These are phyloP conservation scores for Limnothrissa miodon DNA, from an alignment of 2,113 vertebrate species.

Conservation along the genomic window DNA sequence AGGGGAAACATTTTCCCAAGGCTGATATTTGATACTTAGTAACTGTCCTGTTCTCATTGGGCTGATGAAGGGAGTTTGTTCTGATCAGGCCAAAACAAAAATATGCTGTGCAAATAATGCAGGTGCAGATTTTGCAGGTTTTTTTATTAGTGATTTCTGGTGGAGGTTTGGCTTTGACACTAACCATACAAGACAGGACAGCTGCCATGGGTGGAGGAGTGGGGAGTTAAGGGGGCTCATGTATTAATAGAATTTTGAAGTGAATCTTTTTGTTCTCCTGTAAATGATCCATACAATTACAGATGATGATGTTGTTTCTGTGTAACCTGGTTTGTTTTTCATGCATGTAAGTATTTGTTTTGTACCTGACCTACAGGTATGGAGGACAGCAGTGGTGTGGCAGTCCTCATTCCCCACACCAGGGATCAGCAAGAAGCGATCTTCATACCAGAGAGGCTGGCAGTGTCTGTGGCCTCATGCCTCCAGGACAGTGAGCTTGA, in stretches of 20 bases:
- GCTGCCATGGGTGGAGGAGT: constrained; percentile 11
- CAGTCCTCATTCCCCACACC: constrained; percentile 76
- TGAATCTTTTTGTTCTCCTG: constrained; percentile 21
- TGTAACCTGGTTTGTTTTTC: neutral
- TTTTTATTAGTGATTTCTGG: neutral
- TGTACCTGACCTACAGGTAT: constrained; percentile 72
- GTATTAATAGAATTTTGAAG: constrained; percentile 33
- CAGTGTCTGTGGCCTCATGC: neutral
- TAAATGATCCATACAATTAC: neutral
- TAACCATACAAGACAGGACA: constrained; percentile 13
- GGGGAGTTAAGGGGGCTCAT: no score
- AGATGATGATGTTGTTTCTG: neutral
- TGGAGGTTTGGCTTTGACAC: neutral
- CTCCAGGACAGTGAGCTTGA: constrained; percentile 16
- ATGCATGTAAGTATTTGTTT: neutral
- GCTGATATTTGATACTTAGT: neutral
- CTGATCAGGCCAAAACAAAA: neutral
- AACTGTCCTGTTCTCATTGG: neutral
- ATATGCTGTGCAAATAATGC: neutral
- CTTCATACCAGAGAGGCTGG: constrained; percentile 58
- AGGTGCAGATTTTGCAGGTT: neutral
- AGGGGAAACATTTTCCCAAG: neutral
- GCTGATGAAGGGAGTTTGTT: neutral
- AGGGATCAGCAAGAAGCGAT: constrained; percentile 74
- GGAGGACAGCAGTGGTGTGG: constrained; percentile 81